A percentile compares a stretch with the other conserved stretches of the same genome.
phyloP scores from a whole-genome alignment of 2,797 vertebrate species.

The Lepilemur ruficaudatus region DNA sequence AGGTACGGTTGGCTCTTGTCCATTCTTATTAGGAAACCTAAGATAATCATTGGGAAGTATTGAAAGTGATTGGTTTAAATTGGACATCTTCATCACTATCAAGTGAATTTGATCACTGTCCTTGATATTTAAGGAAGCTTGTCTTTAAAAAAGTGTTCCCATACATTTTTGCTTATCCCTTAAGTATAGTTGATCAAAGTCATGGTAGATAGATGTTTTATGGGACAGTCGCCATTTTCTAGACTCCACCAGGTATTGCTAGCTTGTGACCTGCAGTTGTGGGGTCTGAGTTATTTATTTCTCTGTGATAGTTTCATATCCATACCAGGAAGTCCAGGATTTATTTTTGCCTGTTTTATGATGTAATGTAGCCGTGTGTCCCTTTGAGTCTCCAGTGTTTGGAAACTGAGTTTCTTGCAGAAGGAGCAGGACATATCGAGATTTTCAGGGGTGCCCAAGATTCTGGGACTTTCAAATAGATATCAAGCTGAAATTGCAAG shows the following conservation, averaged over 20 bases:
- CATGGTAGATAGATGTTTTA: conserved; percentile 55
- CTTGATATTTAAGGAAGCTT: conserved; percentile 49
- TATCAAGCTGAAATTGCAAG: background rate
- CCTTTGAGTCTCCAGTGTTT: background rate
- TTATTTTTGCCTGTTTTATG: conserved; percentile 75
- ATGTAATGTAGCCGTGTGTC: conserved; percentile 11
- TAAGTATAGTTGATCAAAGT: conserved; percentile 44
- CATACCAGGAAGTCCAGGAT: conserved; percentile 62
- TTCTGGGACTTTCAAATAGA: background rate
- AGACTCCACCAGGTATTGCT: conserved; percentile 31
- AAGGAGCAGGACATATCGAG: background rate
- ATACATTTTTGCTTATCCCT: conserved; percentile 59
- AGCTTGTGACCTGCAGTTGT: background rate
- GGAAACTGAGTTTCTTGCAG: background rate
- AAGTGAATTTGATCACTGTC: conserved; percentile 27
- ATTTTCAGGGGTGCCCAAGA: background rate
- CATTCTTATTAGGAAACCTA: background rate
- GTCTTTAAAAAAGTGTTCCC: conserved; percentile 68
- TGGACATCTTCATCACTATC: background rate
- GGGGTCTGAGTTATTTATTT: conserved; percentile 30
- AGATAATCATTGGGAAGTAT: conserved; percentile 30
- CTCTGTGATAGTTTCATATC: conserved; percentile 59
- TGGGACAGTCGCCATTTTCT: conserved; percentile 52
- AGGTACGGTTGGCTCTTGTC: background rate
- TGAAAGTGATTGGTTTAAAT: conserved; percentile 38